Evolutionary conservation across 2,797 vertebrate species (phyloP).

Genomic region (Falco concolor): DNA sequence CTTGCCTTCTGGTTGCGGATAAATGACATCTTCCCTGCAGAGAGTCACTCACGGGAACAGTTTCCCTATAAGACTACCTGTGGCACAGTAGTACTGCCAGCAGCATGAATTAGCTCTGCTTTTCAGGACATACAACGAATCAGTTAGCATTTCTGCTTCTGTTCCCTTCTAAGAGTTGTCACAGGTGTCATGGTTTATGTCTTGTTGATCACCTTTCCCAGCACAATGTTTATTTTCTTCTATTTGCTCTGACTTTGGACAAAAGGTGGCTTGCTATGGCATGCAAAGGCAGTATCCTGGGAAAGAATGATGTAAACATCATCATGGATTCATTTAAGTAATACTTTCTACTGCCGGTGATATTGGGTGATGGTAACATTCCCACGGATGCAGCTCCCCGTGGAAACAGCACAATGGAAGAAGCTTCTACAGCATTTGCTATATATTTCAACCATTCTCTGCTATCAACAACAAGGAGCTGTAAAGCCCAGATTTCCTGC

Average conservation of each 20-base stretch:
- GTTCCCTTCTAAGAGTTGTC: not conserved
- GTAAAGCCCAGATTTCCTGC: not conserved
- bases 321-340: not conserved
- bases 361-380: not conserved
- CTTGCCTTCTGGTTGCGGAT: not conserved
- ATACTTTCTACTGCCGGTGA: not conserved
- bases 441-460: not conserved
- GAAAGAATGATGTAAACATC: not conserved
- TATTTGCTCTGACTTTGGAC: not conserved
- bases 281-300: not conserved
- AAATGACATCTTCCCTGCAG: not conserved
- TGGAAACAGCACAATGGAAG: not conserved
- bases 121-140: not conserved
- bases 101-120: not conserved
- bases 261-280: not conserved
- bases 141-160: not conserved
- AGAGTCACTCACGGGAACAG: not conserved
- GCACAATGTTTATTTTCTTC: slow-evolving; percentile 2
- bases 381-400: not conserved
- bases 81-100: not conserved
- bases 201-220: not conserved
- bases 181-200: not conserved
- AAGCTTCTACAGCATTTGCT: not conserved
- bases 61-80: not conserved
- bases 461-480: not conserved